Base-by-base conservation (phyloP, 1,140 invertebrate species). In the Hestina assimilis region DNA sequence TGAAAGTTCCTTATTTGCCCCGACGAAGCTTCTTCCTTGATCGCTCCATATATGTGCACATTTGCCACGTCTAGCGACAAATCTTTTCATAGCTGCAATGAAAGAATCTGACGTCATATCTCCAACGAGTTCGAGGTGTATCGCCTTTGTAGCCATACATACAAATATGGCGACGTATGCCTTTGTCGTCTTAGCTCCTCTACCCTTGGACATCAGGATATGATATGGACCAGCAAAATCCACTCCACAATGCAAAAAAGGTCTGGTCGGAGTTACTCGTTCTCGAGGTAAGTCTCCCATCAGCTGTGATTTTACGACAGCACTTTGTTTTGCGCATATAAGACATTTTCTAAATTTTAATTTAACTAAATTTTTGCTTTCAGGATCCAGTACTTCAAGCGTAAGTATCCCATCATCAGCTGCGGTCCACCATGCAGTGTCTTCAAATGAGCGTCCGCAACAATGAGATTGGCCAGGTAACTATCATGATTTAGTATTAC, bases 381-480 rank as follows among this genome's bases (percentile, higher is more conserved):
- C 14, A 59, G 15, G 21, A 23, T 23, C 59, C 48, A 57, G 38
- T 42, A 57, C 21, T 21, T 47, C 1, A 23, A 17, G 2, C 26
- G 35, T 31, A 62, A 9, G 17, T 57, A 47, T 8, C 40, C 23
- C 15, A 63, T 11, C 50, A 53, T 56, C 5, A 62, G 4, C 33
- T 50, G 48, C 1, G 52, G 26, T 9, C 60, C 55, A 15, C 55
- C 55, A 12, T 63, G 55, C 21, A 61, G n/a, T 14, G 51, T 61
- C 9, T 26, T 42, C 12, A 5, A 14, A 7, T 52, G 48, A 12
- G 57, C 57, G 6, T 53, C 48, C 11, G 23, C 29, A 11, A 59
- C 19, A 2, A 53, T 47, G 6, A 59, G 33, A 28, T 5, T 1
- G 2, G 31, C 12, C 2, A 59, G 19, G 4, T 29, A 31, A 9